Evolutionary conservation across 2,888 invertebrate genomes (phyloP).

Genomic region (Dynastes maya): DNA sequence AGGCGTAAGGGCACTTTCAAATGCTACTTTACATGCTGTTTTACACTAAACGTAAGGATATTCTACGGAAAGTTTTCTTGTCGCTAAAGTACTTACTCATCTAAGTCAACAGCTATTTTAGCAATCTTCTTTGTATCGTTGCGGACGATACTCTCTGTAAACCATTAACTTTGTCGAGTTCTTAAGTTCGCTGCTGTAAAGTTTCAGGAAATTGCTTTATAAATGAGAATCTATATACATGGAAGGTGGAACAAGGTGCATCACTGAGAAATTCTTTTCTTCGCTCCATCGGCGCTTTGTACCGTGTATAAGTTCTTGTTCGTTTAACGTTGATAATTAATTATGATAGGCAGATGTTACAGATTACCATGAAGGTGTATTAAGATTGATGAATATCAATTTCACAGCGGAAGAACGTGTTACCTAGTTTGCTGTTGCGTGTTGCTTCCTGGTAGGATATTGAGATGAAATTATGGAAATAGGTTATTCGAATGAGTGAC

Average conservation of each 20-base stretch:
- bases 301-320: not conserved
- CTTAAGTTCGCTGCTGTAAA: slow-evolving; percentile 13
- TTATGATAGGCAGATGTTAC: slow-evolving; percentile 9
- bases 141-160: slow-evolving; percentile 12
- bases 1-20: not conserved
- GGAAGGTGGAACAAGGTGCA: not conserved
- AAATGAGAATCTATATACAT: slow-evolving; percentile 25
- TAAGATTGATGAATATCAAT: slow-evolving; percentile 6
- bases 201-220: slow-evolving; percentile 20
- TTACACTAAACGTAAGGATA: not conserved
- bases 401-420: not conserved
- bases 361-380: not conserved
- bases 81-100: slow-evolving; percentile 21
- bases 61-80: slow-evolving; percentile 12
- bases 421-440: too few relatives aligned
- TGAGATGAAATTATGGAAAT: too few relatives aligned
- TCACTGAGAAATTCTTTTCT: not conserved
- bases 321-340: not conserved
- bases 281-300: not conserved
- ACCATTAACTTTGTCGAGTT: slow-evolving; percentile 25
- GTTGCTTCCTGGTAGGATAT: too few relatives aligned
- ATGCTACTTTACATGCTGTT: not conserved
- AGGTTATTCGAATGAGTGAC: too few relatives aligned
- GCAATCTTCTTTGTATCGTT: not conserved
- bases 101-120: slow-evolving; percentile 4